Evolutionary conservation across 64 coral and sea anemone genomes (phyloP).

Genomic region (Dendrophyllia cribrosa): DNA sequence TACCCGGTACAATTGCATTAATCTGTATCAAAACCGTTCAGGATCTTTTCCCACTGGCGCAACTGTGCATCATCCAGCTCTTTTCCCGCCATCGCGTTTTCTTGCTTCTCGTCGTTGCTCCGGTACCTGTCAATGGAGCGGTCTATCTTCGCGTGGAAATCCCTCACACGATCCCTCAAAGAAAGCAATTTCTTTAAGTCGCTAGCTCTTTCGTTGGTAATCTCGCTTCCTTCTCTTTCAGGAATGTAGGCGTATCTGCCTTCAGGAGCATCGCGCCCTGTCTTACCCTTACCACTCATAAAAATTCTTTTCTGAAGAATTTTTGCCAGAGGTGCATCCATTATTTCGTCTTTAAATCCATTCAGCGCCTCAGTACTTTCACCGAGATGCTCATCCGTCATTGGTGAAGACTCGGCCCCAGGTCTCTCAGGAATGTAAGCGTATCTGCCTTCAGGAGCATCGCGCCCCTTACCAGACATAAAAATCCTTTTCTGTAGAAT

Average conservation of each 20-base stretch:
- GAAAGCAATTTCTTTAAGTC: not conserved
- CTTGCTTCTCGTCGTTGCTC: not conserved
- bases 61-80: not conserved
- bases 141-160: not conserved
- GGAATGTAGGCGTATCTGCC: not conserved
- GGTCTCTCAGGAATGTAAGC: not conserved
- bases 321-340: too few species aligned
- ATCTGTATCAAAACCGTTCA: not conserved
- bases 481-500: constrained; percentile 26
- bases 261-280: not conserved
- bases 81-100: not conserved
- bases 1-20: not conserved
- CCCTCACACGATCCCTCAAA: not conserved
- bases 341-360: too few species aligned
- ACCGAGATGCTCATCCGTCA: too few species aligned
- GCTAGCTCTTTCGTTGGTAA: not conserved
- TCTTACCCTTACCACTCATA: not conserved
- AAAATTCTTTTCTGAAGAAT: not conserved
- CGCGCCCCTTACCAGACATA: not conserved
- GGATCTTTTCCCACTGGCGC: not conserved
- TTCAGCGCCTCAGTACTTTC: too few species aligned
- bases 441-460: not conserved
- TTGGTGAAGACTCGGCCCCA: not conserved
- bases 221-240: not conserved
- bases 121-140: not conserved